Evolutionary conservation across 2,797 vertebrate genomes (phyloP), one percentile per base, ranked within the genome.

Genomic region (Lates japonicus): DNA sequence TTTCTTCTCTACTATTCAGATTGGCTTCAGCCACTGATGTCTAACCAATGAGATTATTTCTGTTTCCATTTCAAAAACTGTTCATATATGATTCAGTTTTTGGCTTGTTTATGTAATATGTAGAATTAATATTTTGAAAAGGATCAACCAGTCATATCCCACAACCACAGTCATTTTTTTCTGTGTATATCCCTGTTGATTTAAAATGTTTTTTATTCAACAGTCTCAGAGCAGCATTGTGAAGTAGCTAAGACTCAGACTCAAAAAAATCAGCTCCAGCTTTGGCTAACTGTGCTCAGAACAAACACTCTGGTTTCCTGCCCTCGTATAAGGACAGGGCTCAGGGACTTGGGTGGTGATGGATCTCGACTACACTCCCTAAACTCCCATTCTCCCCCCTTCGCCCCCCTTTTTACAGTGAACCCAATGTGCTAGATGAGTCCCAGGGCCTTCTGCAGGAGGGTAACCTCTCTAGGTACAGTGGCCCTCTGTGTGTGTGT

Each of bases 351-450:
- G 73, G 69, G 73, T 76, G 80, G 70, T 80, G 83, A 83, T 67
- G 83, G 86, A 75, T 92, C 85, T 93, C 70, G 20, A 90, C 80
- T 95, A 31, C 80, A 78, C 95, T 96, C 96, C 96, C 96, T 97
- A 96, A 98, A 97, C 96, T 96, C 95, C 95, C 79, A 0, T 84
- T 87, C 86, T 85, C 82, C 91, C 85, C 85, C 84, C 90, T 95
- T 93, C 95, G 93, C 96, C 97, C 96, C 97, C 93, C 96, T 97
- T 96, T 97, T 97, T 96, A 96, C 98, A 99, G 98, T 97, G 98
- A 99, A 97, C 98, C 98, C 97, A 99, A 99, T 99, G 98, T 99
- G 96, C 98, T 99, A 97, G 98, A 99, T 97, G 98, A 99, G 94
- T 98, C 97, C 97, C 97, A 98, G 96, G 97, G 97, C 95, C 97